Evolutionary conservation across 2,797 vertebrate species (phyloP), one percentile per base, ranked within the genome.

Genomic region (Tympanoctomys barrerae): DNA sequence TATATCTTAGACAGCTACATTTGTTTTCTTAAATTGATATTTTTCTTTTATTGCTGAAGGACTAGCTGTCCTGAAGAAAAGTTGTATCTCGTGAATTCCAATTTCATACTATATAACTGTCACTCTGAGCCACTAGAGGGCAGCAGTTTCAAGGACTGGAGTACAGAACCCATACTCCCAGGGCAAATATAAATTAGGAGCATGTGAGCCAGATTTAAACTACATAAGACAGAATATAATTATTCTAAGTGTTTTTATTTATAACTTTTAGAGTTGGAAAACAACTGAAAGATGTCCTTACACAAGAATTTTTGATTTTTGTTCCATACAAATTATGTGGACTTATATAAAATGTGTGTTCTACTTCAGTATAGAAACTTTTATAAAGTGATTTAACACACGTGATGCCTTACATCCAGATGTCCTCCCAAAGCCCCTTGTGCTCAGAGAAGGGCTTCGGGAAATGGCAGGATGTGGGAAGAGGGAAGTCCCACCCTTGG

Each of bases 101-200:
- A n/a, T 28, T 86, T 95, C 62, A 94, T 84, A 66, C 6, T 59
- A 59, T 49, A n/a, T 24, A 90, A 92, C 26, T 94, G 31, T 66
- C 68, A 80, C 57, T 71, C 78, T 11, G 6, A 52, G 28, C 93
- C 98, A 98, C 95, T 97, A 98, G 97, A 93, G 97, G 98, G 96
- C 97, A 98, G 96, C 62, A 97, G 77, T 93, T 97, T 95, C 96
- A 97, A 97, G 92, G 52, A 64, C 2, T 59, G 46, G 91, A 70
- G 1, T 94, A 94, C 70, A 66, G 87, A 80, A 54, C 24, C 19
- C 14, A 5, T 7, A 85, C 31, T 13, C 61, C 61, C 18, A 90
- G 46, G 6, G 61, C 8, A n/a, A 4, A 4, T 46, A 62, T 68
- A 86, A 92, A 95, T 75, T 66, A 77, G 1, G 18, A 87, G 9